Evolutionary conservation across 1,140 invertebrate species (phyloP), one percentile per base, ranked within the genome.

Genomic region (Augochlora pura): DNA sequence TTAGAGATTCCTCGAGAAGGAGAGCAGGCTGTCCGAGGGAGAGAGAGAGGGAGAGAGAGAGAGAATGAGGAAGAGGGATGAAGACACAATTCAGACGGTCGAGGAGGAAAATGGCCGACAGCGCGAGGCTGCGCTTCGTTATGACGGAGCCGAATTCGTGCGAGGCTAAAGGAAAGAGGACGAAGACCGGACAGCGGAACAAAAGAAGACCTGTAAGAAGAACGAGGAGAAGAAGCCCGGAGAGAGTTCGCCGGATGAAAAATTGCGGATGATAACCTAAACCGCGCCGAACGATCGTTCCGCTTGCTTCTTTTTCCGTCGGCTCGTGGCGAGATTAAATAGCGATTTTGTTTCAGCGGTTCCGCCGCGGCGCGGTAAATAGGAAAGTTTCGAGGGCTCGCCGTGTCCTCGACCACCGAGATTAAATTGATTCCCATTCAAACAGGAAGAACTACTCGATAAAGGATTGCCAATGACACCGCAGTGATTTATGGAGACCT

Each of bases 141-240:
- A 87, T 70, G 86, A 79, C 81, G 42, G 42, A 88, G 83, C 87
- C 83, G 77, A 87, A 88, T 86, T 88, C 83, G 75, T 88, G 79
- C 69, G 81, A 78, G 66, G 42, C 42, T 1, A 14, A 46, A 42
- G 81, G 68, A 25, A 32, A 74, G 46, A 38, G 46, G 38, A n/a
- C 54, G 8, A 14, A 16, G 27, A 18, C 2, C 14, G 23, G n/a
- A 18, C 49, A 18, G 8, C 18, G 49, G 21, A 54, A 54, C 16
- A 54, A 21, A 38, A 32, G 32, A 25, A 23, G 69, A 59, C 21
- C n/a, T 39, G 8, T 5, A 52, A 21, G 69, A 59, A 10, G n/a
- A n/a, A 66, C 57, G 65, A n/a, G 14, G 8, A 32, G 25, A 77
- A 60, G 42, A 60, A 49, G 59, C n/a, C n/a, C 38, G 64, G 27